Evolutionary conservation across 2,888 invertebrate genomes (phyloP).

Genomic region (Conomelus anceps): DNA sequence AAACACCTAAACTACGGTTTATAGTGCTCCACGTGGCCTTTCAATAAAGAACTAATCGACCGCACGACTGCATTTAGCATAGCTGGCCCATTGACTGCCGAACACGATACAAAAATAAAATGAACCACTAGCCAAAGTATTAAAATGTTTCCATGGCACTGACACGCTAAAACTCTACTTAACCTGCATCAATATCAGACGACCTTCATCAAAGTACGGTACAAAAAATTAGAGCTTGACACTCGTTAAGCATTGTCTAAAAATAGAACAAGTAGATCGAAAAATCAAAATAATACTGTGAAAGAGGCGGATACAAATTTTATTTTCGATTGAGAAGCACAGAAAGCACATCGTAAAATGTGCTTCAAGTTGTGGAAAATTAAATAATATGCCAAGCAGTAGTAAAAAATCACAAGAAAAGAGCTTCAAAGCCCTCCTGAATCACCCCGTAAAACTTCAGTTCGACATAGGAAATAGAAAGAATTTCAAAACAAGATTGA

Average conservation of each 20-base stretch:
- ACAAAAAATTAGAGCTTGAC: not conserved
- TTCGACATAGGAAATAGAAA: too few relatives aligned
- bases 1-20: not conserved
- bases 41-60: not conserved
- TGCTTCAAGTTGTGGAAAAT: too few relatives aligned
- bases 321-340: too few relatives aligned
- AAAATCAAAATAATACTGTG: not conserved
- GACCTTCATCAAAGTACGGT: not conserved
- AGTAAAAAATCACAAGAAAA: too few relatives aligned
- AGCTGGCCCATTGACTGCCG: not conserved
- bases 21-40: not conserved
- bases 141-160: not conserved
- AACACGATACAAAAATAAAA: not conserved
- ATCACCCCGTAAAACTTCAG: too few relatives aligned
- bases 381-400: too few relatives aligned
- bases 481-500: too few relatives aligned
- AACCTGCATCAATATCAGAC: not conserved
- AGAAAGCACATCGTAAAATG: too few relatives aligned
- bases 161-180: not conserved
- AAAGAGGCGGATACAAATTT: too few relatives aligned
- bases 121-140: not conserved
- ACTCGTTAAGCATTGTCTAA: not conserved
- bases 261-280: not conserved
- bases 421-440: too few relatives aligned
- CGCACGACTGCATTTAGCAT: not conserved